Evolutionary conservation across 2,113 vertebrate species (phyloP).

Genomic region (Atractosteus spatula): DNA sequence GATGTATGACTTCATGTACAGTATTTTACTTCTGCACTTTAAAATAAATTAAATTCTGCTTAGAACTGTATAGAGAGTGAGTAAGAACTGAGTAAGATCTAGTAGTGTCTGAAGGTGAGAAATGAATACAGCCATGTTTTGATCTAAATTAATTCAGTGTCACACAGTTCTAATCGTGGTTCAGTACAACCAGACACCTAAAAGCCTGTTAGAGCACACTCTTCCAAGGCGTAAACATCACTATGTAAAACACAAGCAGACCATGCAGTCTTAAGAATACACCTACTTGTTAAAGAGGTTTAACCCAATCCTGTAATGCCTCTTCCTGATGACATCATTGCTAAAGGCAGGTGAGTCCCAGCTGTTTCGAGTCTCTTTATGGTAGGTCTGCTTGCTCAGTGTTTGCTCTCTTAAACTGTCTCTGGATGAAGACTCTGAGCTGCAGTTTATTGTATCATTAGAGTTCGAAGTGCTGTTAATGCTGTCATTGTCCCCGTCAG

Average conservation of each 20-base stretch:
- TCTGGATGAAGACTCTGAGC: slow-evolving; percentile 90
- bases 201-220: neutral
- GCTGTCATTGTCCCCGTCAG: slow-evolving; percentile 94
- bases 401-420: slow-evolving; percentile 94
- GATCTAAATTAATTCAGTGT: too few species aligned
- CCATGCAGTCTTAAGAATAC: neutral
- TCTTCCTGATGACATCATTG: slow-evolving; percentile 91
- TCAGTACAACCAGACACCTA: too few species aligned
- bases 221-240: too few species aligned
- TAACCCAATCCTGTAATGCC: slow-evolving; percentile 93
- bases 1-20: too few species aligned
- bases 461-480: slow-evolving; percentile 98
- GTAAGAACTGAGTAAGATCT: too few species aligned
- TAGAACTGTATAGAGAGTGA: neutral
- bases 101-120: too few species aligned
- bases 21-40: too few species aligned
- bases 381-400: slow-evolving; percentile 94
- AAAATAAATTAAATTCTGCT: neutral
- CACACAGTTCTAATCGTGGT: too few species aligned
- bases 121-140: too few species aligned
- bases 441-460: slow-evolving; percentile 96
- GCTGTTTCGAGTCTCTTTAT: slow-evolving; percentile 96
- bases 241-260: too few species aligned
- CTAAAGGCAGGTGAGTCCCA: slow-evolving; percentile 98
- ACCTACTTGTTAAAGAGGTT: slow-evolving; percentile 98